Base-by-base conservation (phyloP, 64 coral and sea anemone genomes). In the Dendronephthya gigantea region DNA sequence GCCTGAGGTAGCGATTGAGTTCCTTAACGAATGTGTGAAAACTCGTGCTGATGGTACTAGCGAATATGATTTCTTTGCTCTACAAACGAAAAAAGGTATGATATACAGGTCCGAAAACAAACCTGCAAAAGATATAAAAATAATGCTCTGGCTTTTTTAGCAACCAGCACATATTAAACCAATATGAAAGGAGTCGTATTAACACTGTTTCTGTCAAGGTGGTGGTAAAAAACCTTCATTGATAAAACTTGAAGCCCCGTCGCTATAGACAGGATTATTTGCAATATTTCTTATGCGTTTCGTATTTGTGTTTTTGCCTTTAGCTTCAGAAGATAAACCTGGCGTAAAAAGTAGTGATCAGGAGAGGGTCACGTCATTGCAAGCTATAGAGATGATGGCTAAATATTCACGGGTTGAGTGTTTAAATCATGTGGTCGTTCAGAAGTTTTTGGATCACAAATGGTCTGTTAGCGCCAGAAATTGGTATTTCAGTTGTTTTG, bases 71-170 rank as follows among this genome's bases (percentile, higher is more conserved):
- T 79, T 79, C 31, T 79, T 79, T 39, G 32, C 72, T 79, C 37
- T 79, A 79, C 72, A 79, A 79, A 79, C 72, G n/a, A 39, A 36
- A 12, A 10, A 29, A 79, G 72, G 72, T 79, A 79, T 13, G 72
- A 34, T 23, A 1, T 62, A 23, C 10, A 62, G 0, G 19, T 1
- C 13, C 23, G 23, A 22, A 52, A 52, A n/a, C n/a, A n/a, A n/a
- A n/a, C n/a, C n/a, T n/a, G n/a, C n/a, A n/a, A n/a, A n/a, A n/a
- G n/a, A n/a, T n/a, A n/a, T n/a, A n/a, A n/a, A n/a, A n/a, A n/a
- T n/a, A n/a, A n/a, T n/a, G n/a, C n/a, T n/a, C n/a, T n/a, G n/a
- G n/a, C n/a, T n/a, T n/a, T n/a, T n/a, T n/a, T n/a, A n/a, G n/a
- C n/a, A n/a, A n/a, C n/a, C n/a, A n/a, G n/a, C n/a, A n/a, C n/a